A percentile compares a stretch with the other conserved stretches of the same genome.
Evolutionary conservation across 2,888 invertebrate genomes (phyloP).

Genomic region (Drosophila lacicola): DNA sequence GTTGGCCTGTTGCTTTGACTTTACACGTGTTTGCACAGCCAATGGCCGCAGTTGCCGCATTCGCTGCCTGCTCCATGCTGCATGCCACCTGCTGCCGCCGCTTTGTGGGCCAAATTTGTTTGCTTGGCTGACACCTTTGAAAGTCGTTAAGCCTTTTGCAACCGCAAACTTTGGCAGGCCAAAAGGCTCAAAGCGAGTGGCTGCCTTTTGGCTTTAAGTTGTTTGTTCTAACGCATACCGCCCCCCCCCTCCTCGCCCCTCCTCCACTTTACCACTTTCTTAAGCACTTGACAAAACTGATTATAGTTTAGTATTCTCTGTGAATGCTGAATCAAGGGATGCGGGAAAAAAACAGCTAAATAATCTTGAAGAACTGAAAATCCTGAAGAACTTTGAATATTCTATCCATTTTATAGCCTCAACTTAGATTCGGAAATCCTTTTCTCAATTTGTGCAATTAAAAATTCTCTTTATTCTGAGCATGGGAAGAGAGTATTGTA

Average conservation of each 20-base stretch:
- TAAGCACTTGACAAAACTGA: slow-evolving; percentile 11
- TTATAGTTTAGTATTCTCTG: slow-evolving; percentile 23
- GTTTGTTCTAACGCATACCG: slow-evolving; percentile 8
- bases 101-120: slow-evolving; percentile 59
- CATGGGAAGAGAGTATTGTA: no score
- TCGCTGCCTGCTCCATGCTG: slow-evolving; percentile 23
- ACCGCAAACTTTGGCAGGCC: slow-evolving; percentile 30
- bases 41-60: slow-evolving; percentile 37
- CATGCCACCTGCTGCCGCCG: slow-evolving; percentile 26
- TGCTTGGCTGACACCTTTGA: slow-evolving; percentile 73
- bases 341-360: no score
- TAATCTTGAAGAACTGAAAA: no score
- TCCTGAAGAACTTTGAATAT: no score
- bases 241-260: no score
- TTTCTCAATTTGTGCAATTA: no score
- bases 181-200: slow-evolving; percentile 74
- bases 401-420: no score
- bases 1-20: slow-evolving; percentile 68
- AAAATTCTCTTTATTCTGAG: no score
- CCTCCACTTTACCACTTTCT: not conserved
- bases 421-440: no score
- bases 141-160: slow-evolving; percentile 45
- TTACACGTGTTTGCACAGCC: slow-evolving; percentile 71
- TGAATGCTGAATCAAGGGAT: not conserved
- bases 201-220: slow-evolving; percentile 19